Conservation (phyloP, 2,797 vertebrate genomes). For the Australoheros facetus region DNA sequence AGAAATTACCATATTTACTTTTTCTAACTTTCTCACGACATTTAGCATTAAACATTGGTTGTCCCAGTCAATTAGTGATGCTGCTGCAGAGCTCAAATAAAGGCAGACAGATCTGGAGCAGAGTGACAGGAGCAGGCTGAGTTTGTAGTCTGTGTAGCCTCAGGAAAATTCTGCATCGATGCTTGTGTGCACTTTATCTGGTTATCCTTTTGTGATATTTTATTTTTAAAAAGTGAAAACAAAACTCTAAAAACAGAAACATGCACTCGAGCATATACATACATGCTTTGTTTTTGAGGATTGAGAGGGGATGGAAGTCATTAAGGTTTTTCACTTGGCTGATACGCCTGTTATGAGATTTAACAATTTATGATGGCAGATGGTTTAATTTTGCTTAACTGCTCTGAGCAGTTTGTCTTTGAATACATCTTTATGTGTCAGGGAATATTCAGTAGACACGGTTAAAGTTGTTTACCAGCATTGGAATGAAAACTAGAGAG, state of each 20-base stretch:
- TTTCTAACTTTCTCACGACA: conserved; percentile 27
- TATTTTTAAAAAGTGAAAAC: background rate
- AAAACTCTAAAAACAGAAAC: conserved; percentile 19
- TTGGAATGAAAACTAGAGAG: background rate
- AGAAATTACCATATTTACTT: conserved; percentile 30
- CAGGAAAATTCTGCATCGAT: conserved; percentile 30
- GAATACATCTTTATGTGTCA: background rate
- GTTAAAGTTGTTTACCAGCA: background rate
- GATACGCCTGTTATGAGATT: conserved; percentile 2
- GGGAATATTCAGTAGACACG: background rate
- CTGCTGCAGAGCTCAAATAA: conserved; percentile 37
- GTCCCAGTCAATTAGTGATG: conserved; percentile 60
- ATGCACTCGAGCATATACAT: background rate
- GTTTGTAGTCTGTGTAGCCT: conserved; percentile 41
- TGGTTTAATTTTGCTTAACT: conserved; percentile 34
- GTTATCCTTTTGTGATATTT: conserved; percentile 31
- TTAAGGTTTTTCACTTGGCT: background rate
- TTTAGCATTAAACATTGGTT: conserved; percentile 57
- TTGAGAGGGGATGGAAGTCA: background rate
- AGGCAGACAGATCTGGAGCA: conserved; percentile 68
- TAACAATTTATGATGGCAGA: conserved; percentile 33
- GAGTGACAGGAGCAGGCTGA: conserved; percentile 43
- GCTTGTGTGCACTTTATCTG: conserved; percentile 42
- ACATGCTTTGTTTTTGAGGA: conserved; percentile 3
- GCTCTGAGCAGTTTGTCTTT: conserved; percentile 9